These are phyloP conservation scores for Drosophila chauvacae DNA, from an alignment of 1,140 invertebrate species.

Conservation along the genomic window DNA sequence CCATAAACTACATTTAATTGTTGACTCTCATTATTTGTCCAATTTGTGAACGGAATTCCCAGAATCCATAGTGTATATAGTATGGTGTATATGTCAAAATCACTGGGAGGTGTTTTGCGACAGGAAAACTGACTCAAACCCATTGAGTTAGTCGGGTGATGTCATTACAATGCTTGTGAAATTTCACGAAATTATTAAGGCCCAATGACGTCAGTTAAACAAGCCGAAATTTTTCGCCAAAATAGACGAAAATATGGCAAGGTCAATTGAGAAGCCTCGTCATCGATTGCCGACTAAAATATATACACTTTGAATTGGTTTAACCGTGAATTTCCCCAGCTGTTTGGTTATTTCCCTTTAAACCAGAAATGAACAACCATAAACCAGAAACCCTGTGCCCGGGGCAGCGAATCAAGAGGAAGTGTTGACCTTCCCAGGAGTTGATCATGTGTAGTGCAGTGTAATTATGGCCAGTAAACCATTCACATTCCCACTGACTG, in stretches of 20 bases:
- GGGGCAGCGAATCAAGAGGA: slow-evolving; percentile 12
- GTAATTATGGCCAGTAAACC: slow-evolving; percentile 33
- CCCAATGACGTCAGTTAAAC: slow-evolving; percentile 22
- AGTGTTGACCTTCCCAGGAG: slow-evolving; percentile 34
- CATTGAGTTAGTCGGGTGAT: slow-evolving; percentile 13
- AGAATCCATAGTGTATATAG: not conserved
- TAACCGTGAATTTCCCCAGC: not conserved
- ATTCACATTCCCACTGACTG: slow-evolving; percentile 38
- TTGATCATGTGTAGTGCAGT: slow-evolving; percentile 36
- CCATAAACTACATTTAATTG: slow-evolving; percentile 36
- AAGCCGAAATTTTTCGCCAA: slow-evolving; percentile 1
- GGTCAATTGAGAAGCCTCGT: slow-evolving; percentile 11
- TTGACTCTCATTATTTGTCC: slow-evolving; percentile 10
- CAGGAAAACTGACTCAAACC: slow-evolving; percentile 28
- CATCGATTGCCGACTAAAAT: slow-evolving; percentile 3
- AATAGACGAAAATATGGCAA: slow-evolving; percentile 31
- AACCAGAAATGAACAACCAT: slow-evolving; percentile 3
- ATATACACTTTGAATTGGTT: not conserved
- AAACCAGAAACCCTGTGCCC: slow-evolving; percentile 1
- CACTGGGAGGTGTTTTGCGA: slow-evolving; percentile 19
- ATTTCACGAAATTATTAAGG: slow-evolving; percentile 11
- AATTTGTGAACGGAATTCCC: slow-evolving; percentile 38
- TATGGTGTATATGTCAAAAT: not conserved
- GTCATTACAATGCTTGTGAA: slow-evolving; percentile 23
- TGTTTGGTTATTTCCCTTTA: slow-evolving; percentile 4